These are phyloP conservation scores for Sigmodon hispidus DNA, from an alignment of 2,113 vertebrate genomes.

Conservation along the genomic window DNA sequence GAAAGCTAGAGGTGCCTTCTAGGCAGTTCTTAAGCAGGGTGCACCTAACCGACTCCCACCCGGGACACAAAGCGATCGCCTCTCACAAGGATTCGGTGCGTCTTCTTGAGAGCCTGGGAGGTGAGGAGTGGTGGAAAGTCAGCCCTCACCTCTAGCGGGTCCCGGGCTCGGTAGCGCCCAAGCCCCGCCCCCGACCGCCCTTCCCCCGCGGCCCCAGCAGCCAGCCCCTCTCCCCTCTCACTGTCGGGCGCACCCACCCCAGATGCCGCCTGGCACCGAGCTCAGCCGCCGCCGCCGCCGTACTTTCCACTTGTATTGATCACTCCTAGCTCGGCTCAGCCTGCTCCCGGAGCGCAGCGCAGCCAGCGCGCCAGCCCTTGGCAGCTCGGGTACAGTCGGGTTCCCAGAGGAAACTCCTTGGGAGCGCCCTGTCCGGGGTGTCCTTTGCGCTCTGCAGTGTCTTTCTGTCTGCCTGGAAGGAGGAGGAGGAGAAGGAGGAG, in stretches of 20 bases:
- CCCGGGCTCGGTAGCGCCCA: conserved; percentile 64
- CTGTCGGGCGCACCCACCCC: conserved; percentile 65
- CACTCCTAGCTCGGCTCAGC: conserved; percentile 67
- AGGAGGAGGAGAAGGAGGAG: conserved; percentile 72
- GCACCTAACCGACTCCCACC: background rate
- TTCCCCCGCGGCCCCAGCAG: conserved; percentile 72
- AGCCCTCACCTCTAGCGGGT: conserved; percentile 72
- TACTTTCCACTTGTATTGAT: conserved; percentile 79
- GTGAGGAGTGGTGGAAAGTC: conserved; percentile 66
- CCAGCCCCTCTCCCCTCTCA: conserved; percentile 68
- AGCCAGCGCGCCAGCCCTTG: conserved; percentile 68
- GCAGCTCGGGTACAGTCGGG: conserved; percentile 67
- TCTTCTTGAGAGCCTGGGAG: conserved; percentile 33
- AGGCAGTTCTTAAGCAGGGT: conserved; percentile 44
- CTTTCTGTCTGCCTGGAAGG: conserved; percentile 77
- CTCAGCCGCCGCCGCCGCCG: conserved; percentile 67
- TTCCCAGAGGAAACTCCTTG: conserved; percentile 78
- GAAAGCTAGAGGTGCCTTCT: conserved; percentile 33
- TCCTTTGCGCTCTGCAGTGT: conserved; percentile 80
- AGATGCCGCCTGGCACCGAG: conserved; percentile 76
- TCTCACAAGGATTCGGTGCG: background rate
- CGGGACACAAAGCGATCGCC: conserved; percentile 66
- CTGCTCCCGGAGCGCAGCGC: conserved; percentile 61
- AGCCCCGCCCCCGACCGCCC: conserved; percentile 79
- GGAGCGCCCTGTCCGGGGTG: conserved; percentile 81